These are phyloP conservation scores for Apamea sordens DNA, from an alignment of 2,888 invertebrate species.

Conservation along the genomic window DNA sequence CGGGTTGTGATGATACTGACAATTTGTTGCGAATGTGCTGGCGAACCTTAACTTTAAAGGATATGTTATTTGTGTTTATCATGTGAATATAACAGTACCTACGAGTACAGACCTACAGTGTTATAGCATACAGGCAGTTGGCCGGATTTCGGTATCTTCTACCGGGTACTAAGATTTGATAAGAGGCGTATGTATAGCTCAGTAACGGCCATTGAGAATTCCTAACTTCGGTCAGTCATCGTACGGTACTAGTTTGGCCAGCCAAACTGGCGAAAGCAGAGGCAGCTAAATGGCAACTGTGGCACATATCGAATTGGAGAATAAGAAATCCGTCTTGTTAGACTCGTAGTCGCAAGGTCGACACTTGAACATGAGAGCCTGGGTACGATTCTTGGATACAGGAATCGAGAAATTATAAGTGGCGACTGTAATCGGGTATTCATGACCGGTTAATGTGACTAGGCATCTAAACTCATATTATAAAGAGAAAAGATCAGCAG, in stretches of 20 bases:
- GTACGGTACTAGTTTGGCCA: background rate
- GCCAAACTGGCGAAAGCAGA: too few relatives aligned
- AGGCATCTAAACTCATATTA: too few relatives aligned
- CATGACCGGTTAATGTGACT: too few relatives aligned
- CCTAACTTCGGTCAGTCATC: background rate
- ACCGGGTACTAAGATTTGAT: conserved; percentile 6
- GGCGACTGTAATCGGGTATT: background rate
- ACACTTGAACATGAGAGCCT: background rate
- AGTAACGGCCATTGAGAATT: background rate
- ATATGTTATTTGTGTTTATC: background rate
- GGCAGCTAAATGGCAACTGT: too few relatives aligned
- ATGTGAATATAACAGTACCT: background rate
- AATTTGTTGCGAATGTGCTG: too few relatives aligned
- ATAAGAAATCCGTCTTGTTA: background rate
- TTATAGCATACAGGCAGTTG: background rate
- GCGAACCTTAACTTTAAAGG: too few relatives aligned
- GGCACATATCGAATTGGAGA: background rate
- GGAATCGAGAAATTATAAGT: background rate
- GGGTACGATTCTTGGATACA: background rate
- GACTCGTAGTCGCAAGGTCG: background rate
- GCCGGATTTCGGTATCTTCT: conserved; percentile 2
- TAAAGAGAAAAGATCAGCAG: too few relatives aligned
- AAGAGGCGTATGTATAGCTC: background rate
- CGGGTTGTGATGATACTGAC: too few relatives aligned
- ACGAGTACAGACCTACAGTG: background rate